These are phyloP conservation scores for Loxodonta africana DNA, from an alignment of 2,113 vertebrate species.

Conservation along the genomic window DNA sequence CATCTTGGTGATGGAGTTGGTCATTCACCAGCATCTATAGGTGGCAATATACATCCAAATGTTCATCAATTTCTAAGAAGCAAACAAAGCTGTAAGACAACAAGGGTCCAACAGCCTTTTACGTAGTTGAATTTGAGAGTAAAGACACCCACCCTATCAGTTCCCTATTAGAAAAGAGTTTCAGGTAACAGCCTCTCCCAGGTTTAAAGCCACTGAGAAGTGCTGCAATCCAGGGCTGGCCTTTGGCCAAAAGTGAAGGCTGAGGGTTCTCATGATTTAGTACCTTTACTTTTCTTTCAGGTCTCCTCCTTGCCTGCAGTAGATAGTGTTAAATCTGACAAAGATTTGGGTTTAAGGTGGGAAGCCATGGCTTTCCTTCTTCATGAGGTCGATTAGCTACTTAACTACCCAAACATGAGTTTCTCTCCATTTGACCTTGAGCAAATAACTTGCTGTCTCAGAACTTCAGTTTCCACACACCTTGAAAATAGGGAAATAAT, in stretches of 20 bases:
- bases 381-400: rapidly evolving
- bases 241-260: background rate
- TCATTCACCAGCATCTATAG: background rate
- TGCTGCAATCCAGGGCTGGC: rapidly evolving
- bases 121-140: background rate
- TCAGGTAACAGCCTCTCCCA: background rate
- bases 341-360: background rate
- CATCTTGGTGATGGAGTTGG: background rate
- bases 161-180: background rate
- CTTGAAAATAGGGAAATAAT: background rate
- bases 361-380: background rate
- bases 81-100: background rate
- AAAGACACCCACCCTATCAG: background rate
- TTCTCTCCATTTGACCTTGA: background rate
- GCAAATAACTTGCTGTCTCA: background rate
- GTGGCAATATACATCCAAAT: background rate
- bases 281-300: background rate
- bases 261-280: rapidly evolving
- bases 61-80: slow-evolving; percentile 16
- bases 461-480: background rate
- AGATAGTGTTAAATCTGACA: background rate
- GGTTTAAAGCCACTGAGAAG: background rate
- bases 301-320: background rate
- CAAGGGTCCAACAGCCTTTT: background rate
- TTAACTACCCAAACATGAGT: rapidly evolving